Evolutionary conservation across 2,888 invertebrate species (phyloP), one percentile per base, ranked within the genome.

Genomic region (Oeneis ivallda): DNA sequence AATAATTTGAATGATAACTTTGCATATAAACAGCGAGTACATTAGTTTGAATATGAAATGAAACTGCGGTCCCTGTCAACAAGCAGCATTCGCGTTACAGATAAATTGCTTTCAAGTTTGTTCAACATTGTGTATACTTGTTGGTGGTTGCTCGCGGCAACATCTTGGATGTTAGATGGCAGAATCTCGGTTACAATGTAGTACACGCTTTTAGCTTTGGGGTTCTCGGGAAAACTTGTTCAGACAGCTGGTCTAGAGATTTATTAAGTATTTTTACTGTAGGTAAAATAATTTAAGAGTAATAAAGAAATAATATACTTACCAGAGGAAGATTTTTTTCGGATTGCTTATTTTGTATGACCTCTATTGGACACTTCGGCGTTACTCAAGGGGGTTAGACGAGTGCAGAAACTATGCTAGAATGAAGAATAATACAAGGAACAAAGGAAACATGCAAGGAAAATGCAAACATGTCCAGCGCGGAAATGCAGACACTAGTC

Each of bases 71-170:
- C 60, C 65, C 71, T 78, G 83, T 80, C 80, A 81, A 80, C 80
- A 76, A 62, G 69, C 74, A 76, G 76, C 75, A 81, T 78, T 76
- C 72, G 72, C 76, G 77, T 78, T 74, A 76, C 76, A 76, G 76
- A 78, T 79, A 81, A 81, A 83, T 83, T 83, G 80, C 79, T 79
- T 78, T 74, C 74, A 65, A 72, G 75, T 76, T 78, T 75, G 73
- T 72, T 72, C 67, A 70, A 69, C 66, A 74, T 78, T 76, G 63
- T 65, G 58, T 61, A 34, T 56, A 53, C 50, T 61, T 53, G 64
- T 60, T 57, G 63, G 13, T 15, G 43, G 49, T 57, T 49, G 61
- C 61, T 61, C 50, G 52, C 52, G 61, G 61, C 61, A 15, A 61
- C 61, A 61, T 61, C 50, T 65, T 56, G 41, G 59, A 64, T 59